A percentile compares a stretch with the other conserved stretches of the same genome.
Conservation (phyloP, 1,140 invertebrate genomes). For the Chironomus striatipennis region DNA sequence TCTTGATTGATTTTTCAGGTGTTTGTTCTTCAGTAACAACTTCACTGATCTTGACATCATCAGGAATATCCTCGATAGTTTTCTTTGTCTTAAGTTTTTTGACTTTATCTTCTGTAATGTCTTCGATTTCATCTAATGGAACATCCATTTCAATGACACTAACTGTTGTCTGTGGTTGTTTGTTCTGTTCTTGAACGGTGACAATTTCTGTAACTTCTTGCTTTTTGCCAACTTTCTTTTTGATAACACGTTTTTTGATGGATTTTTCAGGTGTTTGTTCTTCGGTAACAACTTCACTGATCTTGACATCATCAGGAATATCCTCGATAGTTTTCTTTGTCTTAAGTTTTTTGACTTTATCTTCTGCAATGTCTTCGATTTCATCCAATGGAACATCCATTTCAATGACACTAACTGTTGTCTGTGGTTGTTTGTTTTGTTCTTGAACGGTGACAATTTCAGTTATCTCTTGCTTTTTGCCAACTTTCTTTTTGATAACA, state of each 20-base stretch:
- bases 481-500: constrained; percentile 39
- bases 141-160: constrained; percentile 30
- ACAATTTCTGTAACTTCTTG: constrained; percentile 37
- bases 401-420: constrained; percentile 32
- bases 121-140: constrained; percentile 27
- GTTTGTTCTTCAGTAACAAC: background rate
- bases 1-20: no score
- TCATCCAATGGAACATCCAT: constrained; percentile 28
- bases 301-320: constrained; percentile 30
- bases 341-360: constrained; percentile 25
- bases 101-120: constrained; percentile 30
- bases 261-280: constrained; percentile 34
- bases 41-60: constrained; percentile 31
- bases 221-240: constrained; percentile 35
- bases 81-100: no score
- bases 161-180: constrained; percentile 32
- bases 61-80: no score
- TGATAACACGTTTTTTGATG: constrained; percentile 34
- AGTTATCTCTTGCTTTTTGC: constrained; percentile 40
- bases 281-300: constrained; percentile 32
- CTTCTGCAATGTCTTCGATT: constrained; percentile 29
- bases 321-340: no score
- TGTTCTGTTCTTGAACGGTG: constrained; percentile 36
- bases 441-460: constrained; percentile 45
- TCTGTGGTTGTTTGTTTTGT: constrained; percentile 40